These are phyloP conservation scores for Rhizomys pruinosus DNA, from an alignment of 2,113 vertebrate species.

Conservation along the genomic window DNA sequence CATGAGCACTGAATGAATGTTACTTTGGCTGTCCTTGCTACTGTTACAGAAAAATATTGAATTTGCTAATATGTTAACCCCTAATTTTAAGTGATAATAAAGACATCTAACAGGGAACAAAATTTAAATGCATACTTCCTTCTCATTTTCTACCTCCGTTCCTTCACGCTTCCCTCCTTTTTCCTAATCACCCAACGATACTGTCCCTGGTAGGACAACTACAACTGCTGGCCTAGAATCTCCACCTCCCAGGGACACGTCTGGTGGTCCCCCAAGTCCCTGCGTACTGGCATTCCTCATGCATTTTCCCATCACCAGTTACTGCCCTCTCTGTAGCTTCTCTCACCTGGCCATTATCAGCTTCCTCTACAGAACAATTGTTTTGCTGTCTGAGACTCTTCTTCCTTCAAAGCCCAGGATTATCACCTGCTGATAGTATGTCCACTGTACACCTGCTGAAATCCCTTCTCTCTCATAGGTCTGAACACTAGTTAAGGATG, in stretches of 20 bases:
- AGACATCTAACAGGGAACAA: not conserved
- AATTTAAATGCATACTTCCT: not conserved
- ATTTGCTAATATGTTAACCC: not conserved
- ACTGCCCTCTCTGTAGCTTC: not conserved
- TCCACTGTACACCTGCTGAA: not conserved
- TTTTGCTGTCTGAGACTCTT: constrained; percentile 47
- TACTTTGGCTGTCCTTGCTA: not conserved
- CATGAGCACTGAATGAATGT: not conserved
- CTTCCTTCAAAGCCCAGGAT: not conserved
- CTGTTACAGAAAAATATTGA: not conserved
- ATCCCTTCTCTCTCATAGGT: not conserved
- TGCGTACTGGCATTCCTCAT: constrained; percentile 30
- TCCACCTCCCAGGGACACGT: constrained; percentile 38
- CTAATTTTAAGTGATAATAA: not conserved
- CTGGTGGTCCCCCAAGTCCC: not conserved
- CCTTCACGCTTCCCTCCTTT: not conserved
- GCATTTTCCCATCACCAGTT: constrained; percentile 37
- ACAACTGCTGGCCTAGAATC: not conserved
- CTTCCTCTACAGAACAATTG: constrained; percentile 35
- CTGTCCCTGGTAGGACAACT: not conserved
- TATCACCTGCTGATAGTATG: not conserved
- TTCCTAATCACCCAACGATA: constrained; percentile 29
- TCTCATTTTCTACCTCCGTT: not conserved
- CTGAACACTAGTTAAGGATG: not conserved
- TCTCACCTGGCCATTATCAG: not conserved